Percentiles rank a stretch among this genome's conserved stretches.
Evolutionary conservation across 2,797 vertebrate species (phyloP).

Genomic region (Neosalanx taihuensis): DNA sequence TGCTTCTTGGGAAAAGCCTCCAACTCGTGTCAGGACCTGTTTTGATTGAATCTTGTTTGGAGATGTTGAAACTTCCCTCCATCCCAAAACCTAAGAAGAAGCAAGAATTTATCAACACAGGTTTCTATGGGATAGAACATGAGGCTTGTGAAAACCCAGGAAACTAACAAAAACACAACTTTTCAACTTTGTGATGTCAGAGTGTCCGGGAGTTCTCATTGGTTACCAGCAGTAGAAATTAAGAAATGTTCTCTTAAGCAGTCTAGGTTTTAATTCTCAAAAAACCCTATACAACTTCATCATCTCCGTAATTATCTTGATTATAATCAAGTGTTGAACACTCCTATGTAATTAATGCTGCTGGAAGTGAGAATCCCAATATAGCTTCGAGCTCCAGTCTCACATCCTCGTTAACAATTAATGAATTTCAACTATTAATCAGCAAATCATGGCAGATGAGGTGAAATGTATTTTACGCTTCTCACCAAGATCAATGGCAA

Average conservation of each 20-base stretch:
- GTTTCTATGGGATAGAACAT: too few species aligned
- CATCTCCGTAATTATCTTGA: constrained; percentile 42
- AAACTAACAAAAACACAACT: too few species aligned
- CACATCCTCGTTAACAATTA: not conserved
- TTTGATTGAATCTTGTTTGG: not conserved
- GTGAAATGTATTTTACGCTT: too few species aligned
- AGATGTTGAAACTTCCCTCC: not conserved
- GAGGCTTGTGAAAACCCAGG: too few species aligned
- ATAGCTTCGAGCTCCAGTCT: constrained; percentile 9
- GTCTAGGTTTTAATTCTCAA: not conserved
- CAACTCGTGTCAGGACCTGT: not conserved
- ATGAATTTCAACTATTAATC: constrained; percentile 32
- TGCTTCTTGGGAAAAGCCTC: not conserved
- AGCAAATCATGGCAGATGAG: constrained; percentile 18
- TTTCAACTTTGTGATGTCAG: too few species aligned
- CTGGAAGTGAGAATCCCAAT: constrained; percentile 28
- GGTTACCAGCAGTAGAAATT: not conserved
- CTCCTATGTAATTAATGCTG: constrained; percentile 39
- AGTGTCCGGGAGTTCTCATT: not conserved
- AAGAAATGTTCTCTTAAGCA: not conserved
- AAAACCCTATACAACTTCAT: constrained; percentile 34
- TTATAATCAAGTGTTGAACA: constrained; percentile 44
- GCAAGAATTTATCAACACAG: too few species aligned
- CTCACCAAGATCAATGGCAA: too few species aligned
- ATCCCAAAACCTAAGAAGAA: too few species aligned